Evolutionary conservation across 2,888 invertebrate species (phyloP).

Genomic region (Aleiodes testaceus): DNA sequence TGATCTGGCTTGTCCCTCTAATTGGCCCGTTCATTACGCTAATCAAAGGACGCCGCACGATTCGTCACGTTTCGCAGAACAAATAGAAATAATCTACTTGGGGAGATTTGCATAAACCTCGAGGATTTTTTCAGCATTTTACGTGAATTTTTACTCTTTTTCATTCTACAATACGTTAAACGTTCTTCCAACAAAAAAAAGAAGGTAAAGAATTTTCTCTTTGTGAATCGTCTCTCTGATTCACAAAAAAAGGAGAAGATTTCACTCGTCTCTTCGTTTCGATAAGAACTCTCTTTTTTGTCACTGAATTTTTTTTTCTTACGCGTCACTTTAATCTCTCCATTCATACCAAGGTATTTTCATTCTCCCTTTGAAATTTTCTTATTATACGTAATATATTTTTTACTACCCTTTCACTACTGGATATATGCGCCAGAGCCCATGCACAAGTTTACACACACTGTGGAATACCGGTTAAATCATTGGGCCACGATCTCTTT

Average conservation of each 20-base stretch:
- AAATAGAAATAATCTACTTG: slow-evolving; percentile 30
- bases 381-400: neutral
- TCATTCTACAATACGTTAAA: too few relatives aligned
- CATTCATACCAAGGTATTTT: slow-evolving; percentile 17
- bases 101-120: slow-evolving; percentile 31
- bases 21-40: slow-evolving; percentile 66
- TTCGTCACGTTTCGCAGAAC: slow-evolving; percentile 31
- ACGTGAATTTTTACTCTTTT: neutral
- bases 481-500: slow-evolving; percentile 16
- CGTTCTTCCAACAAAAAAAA: too few relatives aligned
- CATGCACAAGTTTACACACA: slow-evolving; percentile 23
- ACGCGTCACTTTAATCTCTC: neutral
- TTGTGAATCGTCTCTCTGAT: too few relatives aligned
- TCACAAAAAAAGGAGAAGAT: too few relatives aligned
- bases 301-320: too few relatives aligned
- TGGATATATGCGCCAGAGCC: neutral
- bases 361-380: slow-evolving; percentile 17
- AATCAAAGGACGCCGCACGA: slow-evolving; percentile 59
- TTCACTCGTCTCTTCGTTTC: too few relatives aligned
- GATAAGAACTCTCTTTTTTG: too few relatives aligned
- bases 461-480: slow-evolving; percentile 12
- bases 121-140: slow-evolving; percentile 34
- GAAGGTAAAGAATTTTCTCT: too few relatives aligned
- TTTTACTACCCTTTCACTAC: slow-evolving; percentile 17
- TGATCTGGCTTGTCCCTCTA: slow-evolving; percentile 47